phyloP scores from a whole-genome alignment of 2,113 vertebrate species.

The Tamias sibiricus region DNA sequence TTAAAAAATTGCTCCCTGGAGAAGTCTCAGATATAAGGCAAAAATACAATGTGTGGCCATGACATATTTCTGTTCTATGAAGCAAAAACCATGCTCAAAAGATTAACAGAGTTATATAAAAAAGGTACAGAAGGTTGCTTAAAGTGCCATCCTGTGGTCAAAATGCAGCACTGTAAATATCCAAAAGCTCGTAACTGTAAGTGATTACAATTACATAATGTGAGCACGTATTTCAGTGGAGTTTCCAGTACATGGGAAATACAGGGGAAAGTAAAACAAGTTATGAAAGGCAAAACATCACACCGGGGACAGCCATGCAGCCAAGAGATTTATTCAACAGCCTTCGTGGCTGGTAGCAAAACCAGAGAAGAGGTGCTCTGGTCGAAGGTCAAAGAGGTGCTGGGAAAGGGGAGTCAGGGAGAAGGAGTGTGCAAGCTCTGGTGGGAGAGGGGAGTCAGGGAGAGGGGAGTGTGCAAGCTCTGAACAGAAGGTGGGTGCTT shows the following conservation, averaged over 20 bases:
- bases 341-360: no score
- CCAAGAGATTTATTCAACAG: no score
- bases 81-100: neutral
- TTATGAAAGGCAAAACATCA: no score
- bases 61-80: neutral
- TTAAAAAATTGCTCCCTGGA: no score
- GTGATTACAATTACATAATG: neutral
- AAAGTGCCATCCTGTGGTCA: neutral
- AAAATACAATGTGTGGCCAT: neutral
- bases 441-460: no score
- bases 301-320: no score
- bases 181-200: neutral
- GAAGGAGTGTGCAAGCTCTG: no score
- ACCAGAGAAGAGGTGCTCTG: no score
- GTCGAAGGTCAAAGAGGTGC: no score
- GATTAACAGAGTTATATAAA: neutral
- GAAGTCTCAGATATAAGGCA: neutral
- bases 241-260: neutral
- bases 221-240: neutral
- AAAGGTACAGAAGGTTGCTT: neutral
- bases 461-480: no score
- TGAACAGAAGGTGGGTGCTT: no score
- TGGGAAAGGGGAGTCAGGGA: no score
- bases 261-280: neutral
- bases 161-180: neutral